A percentile compares a stretch with the other conserved stretches of the same genome.
Conservation (phyloP, 2,797 vertebrate species). For the Ibycter americanus region DNA sequence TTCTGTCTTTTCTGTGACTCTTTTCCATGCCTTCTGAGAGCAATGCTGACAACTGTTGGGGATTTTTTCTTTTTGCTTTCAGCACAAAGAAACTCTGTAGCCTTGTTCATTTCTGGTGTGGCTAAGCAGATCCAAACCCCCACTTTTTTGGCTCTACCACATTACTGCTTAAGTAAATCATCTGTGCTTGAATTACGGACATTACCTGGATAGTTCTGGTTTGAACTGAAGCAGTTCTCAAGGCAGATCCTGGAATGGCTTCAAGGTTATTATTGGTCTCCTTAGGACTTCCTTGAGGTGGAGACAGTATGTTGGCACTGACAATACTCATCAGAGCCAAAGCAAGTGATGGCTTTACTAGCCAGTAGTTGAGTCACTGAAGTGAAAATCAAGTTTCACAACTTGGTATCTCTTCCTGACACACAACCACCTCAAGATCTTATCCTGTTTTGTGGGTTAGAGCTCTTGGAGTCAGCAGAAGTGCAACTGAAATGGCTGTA, state of each 20-base stretch:
- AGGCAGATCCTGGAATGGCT: not conserved
- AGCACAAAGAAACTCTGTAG: not conserved
- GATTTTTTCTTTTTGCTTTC: not conserved
- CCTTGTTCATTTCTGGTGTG: not conserved
- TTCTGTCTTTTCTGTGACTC: not conserved
- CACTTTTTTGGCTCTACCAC: not conserved
- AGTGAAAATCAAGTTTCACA: slow-evolving; percentile 44
- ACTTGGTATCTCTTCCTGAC: not conserved
- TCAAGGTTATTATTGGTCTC: not conserved
- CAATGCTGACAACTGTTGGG: not conserved
- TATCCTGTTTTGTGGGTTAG: slow-evolving; percentile 50
- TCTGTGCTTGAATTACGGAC: not conserved
- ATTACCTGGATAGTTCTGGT: not conserved
- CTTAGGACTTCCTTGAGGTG: slow-evolving; percentile 9
- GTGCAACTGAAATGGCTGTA: not conserved
- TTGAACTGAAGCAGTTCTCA: not conserved
- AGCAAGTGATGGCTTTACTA: not conserved
- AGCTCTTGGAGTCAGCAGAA: slow-evolving; percentile 42
- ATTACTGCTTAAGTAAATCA: not conserved
- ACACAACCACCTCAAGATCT: slow-evolving; percentile 48
- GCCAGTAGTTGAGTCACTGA: not conserved
- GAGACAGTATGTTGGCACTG: not conserved
- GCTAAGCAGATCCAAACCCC: not conserved
- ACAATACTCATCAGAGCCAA: not conserved
- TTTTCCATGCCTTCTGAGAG: not conserved